Evolutionary conservation across 2,113 vertebrate species (phyloP).

Genomic region (Oncorhynchus nerka): DNA sequence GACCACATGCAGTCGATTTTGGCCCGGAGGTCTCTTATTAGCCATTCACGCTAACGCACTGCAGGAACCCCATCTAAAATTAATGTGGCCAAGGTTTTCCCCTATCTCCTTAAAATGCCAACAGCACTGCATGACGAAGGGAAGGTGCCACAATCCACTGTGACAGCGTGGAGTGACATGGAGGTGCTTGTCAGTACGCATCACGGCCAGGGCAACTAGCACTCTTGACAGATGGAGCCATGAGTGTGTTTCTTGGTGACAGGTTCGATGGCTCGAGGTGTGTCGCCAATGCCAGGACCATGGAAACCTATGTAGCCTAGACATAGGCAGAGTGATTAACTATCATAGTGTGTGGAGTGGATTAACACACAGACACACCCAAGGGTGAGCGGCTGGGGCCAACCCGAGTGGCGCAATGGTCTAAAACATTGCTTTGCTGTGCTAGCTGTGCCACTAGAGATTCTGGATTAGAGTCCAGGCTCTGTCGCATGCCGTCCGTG

Average conservation of each 20-base stretch:
- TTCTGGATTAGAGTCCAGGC: background rate
- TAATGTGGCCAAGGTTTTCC: constrained; percentile 19
- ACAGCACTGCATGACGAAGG: constrained; percentile 14
- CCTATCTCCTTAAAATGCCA: constrained; percentile 34
- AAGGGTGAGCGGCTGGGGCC: background rate
- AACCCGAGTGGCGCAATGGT: background rate
- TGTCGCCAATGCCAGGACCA: background rate
- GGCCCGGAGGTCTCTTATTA: constrained; percentile 6
- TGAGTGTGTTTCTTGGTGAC: background rate
- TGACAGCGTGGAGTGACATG: constrained; percentile 10
- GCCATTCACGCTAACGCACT: constrained; percentile 5
- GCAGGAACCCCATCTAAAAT: constrained; percentile 34
- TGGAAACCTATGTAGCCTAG: background rate
- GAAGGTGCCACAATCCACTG: constrained; percentile 17
- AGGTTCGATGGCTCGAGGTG: background rate
- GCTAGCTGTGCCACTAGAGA: background rate
- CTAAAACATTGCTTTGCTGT: no score
- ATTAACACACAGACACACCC: background rate
- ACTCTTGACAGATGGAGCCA: background rate
- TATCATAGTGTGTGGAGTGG: no score
- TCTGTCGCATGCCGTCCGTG: no score
- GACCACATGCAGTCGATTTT: background rate
- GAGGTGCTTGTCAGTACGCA: background rate
- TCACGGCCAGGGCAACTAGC: background rate
- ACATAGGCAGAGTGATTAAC: background rate